Evolutionary conservation across 1,140 invertebrate genomes (phyloP).

Genomic region (Lordiphosa stackelbergi): DNA sequence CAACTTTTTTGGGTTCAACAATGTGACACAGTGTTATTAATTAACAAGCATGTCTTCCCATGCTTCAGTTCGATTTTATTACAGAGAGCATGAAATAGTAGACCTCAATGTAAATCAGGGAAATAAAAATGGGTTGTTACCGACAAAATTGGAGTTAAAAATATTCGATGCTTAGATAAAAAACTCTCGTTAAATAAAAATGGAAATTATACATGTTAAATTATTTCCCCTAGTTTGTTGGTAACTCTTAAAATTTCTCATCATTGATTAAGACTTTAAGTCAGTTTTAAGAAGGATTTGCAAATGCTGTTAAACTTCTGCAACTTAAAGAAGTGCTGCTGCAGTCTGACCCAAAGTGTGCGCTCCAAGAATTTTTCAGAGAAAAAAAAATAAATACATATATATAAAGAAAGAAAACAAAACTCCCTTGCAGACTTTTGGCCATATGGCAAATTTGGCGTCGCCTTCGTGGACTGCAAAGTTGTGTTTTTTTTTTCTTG

Average conservation of each 20-base stretch:
- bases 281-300: background rate
- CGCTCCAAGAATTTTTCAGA: conserved; percentile 20
- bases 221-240: no score
- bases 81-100: no score
- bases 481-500: conserved; percentile 17
- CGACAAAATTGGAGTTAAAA: no score
- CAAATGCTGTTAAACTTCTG: conserved; percentile 16
- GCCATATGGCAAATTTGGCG: conserved; percentile 52
- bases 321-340: conserved; percentile 26
- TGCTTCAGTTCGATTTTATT: no score
- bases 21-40: no score
- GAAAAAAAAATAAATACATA: conserved; percentile 14
- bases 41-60: no score
- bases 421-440: conserved; percentile 35
- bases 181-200: no score
- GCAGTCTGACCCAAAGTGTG: conserved; percentile 10
- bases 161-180: no score
- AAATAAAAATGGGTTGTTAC: no score
- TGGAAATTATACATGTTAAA: no score
- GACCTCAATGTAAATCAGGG: no score
- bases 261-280: conserved; percentile 1
- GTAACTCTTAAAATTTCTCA: background rate
- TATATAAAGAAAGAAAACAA: background rate
- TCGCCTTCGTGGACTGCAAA: conserved; percentile 25
- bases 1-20: no score